Evolutionary conservation across 2,797 vertebrate genomes (phyloP), one percentile per base, ranked within the genome.

Genomic region (Chromis chromis): DNA sequence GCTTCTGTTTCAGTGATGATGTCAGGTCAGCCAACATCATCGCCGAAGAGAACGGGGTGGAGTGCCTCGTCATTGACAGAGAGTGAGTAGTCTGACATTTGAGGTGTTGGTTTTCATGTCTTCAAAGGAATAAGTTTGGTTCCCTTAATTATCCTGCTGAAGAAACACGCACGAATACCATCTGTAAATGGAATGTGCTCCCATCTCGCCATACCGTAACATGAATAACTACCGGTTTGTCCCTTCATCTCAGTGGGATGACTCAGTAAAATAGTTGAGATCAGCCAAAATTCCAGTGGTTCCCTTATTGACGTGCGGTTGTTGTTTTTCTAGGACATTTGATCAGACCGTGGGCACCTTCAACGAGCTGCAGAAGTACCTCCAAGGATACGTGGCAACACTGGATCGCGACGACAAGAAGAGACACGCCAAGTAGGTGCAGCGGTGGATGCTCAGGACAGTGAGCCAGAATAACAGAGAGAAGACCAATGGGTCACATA

Each of bases 271-370:
- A 46, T 46, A 16, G 61, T 25, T 46, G 17, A 14, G 14, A 42
- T 61, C 9, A 16, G 52, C 66, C 49, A 54, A 52, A 63, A 76
- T 74, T 82, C 42, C 69, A 21, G 70, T 11, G 60, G 57, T 65
- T 46, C 3, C 9, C 0, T 6, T 8, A 39, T 16, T 81, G 58
- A 77, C 3, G 22, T 56, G 33, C 4, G 4, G 22, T 6, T 60
- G 33, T 75, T 70, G 57, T 79, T 65, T 0, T 58, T 78, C 52
- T 65, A 98, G 97, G 89, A 98, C 96, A 9, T 99, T 99, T 73
- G 95, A 95, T 88, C 97, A 97, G 90, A 99, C 96, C 0, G 97
- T 98, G 16, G 97, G 97, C 56, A 98, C 96, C 31, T 98, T 97
- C 17, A 95, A 96, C 33, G 97, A 98, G 88, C 96, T 98, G 73